These are phyloP conservation scores for Litoditis marina DNA, from an alignment of 2,888 invertebrate species.

Conservation along the genomic window DNA sequence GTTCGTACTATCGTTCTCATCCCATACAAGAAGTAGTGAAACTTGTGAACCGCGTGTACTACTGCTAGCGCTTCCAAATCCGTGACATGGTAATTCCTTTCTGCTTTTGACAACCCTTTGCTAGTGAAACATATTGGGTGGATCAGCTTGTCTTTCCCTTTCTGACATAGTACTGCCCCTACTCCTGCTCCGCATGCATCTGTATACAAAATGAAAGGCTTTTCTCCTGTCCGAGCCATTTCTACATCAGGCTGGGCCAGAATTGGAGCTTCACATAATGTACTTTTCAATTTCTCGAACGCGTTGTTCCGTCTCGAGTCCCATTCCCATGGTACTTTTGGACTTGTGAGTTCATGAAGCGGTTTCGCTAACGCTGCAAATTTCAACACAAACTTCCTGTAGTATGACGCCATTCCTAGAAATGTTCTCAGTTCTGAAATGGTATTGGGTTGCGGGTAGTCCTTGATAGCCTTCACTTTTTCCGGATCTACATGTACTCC, in stretches of 20 bases:
- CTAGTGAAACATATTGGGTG: slow-evolving; percentile 9
- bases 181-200: slow-evolving; percentile 35
- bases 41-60: slow-evolving; percentile 14
- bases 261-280: slow-evolving; percentile 18
- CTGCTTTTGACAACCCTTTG: slow-evolving; percentile 24
- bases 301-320: neutral
- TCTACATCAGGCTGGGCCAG: slow-evolving; percentile 35
- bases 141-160: slow-evolving; percentile 13
- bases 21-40: slow-evolving; percentile 21
- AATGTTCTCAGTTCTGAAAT: slow-evolving; percentile 23
- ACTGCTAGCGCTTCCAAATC: slow-evolving; percentile 38
- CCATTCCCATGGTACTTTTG: slow-evolving; percentile 24
- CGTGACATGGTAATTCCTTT: slow-evolving; percentile 21
- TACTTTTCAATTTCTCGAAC: neutral
- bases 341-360: slow-evolving; percentile 22
- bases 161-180: slow-evolving; percentile 36
- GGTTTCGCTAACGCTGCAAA: slow-evolving; percentile 30
- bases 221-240: slow-evolving; percentile 18
- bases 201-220: slow-evolving; percentile 31
- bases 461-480: slow-evolving; percentile 17
- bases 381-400: slow-evolving; percentile 36
- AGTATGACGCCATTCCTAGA: slow-evolving; percentile 36
- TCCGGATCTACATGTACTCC: slow-evolving; percentile 15
- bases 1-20: slow-evolving; percentile 17
- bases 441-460: slow-evolving; percentile 19